Percentiles rank a stretch among this genome's conserved stretches.
phyloP scores from a whole-genome alignment of 2,888 invertebrate genomes.

The Melanostoma mellinum region DNA sequence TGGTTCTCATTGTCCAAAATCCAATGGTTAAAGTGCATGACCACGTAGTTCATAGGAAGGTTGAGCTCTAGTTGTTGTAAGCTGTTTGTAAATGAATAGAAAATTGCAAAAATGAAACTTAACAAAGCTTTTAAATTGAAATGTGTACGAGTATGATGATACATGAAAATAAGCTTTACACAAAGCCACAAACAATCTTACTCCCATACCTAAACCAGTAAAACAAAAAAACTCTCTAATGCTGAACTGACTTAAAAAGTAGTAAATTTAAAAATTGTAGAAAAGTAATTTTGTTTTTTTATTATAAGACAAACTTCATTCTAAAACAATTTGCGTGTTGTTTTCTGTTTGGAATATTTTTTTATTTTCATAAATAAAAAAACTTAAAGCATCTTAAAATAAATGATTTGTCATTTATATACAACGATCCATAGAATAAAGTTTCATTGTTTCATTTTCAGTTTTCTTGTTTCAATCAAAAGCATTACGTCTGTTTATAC shows the following conservation, averaged over 20 bases:
- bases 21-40: not conserved
- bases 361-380: conserved; percentile 24
- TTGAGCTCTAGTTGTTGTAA: not conserved
- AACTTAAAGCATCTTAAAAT: not conserved
- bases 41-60: conserved; percentile 32
- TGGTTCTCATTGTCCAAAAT: not conserved
- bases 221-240: conserved; percentile 10
- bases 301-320: conserved; percentile 4
- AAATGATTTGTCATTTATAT: conserved; percentile 34
- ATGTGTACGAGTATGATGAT: not conserved
- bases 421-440: conserved; percentile 50
- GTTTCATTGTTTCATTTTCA: not conserved
- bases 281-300: conserved; percentile 1
- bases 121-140: no score
- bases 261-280: conserved; percentile 8
- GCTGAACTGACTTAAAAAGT: conserved; percentile 50
- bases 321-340: conserved; percentile 33
- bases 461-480: conserved; percentile 11
- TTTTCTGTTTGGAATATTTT: conserved; percentile 18
- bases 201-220: conserved; percentile 17
- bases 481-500: conserved; percentile 15
- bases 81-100: no score
- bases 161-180: conserved; percentile 1
- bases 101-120: no score
- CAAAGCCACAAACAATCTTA: conserved; percentile 11